Evolutionary conservation across 1,140 invertebrate species (phyloP), one percentile per base, ranked within the genome.

Genomic region (Trachelipus rathkii): DNA sequence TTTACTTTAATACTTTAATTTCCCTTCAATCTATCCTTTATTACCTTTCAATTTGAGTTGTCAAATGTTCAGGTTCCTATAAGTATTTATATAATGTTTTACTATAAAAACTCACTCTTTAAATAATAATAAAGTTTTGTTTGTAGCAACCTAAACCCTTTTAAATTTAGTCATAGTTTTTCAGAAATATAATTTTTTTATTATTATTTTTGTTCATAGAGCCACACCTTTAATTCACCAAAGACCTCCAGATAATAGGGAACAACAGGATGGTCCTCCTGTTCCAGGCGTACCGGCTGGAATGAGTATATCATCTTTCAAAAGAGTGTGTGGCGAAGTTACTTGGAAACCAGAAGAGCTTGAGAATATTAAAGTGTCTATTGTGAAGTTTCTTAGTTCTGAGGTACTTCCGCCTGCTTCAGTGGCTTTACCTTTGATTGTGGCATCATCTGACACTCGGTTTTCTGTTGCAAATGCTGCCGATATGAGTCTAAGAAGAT

Each of bases 391-490:
- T 82, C 85, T 96, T 67, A 88, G 89, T 44, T 88, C 89, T 79
- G 92, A 92, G 73, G 87, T 94, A 15, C 92, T 95, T 79, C 87
- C 88, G 15, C 90, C 92, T 79, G 86, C 89, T 13, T 92, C 94
- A 75, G 89, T 92, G 66, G 87, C 95, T 21, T 86, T 91, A 75
- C 91, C 93, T 78, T 86, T 95, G 73, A 90, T 96, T 15, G 89
- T 96, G 11, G 94, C 92, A 13, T 91, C 93, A 10, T 90, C 94
- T 0, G 95, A 97, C 84, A 94, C 94, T 0, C 87, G 94, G 80
- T 93, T 89, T 84, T 91, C 88, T 85, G 91, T 94, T 69, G 91
- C 92, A 33, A 92, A 92, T 85, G 86, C 90, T 82, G 92, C 92
- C 46, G 92, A 93, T 84, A 87, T 89, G 81, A 91, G 92, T 79